Conservation (phyloP, 2,888 invertebrate species). For the Torymus auratus region DNA sequence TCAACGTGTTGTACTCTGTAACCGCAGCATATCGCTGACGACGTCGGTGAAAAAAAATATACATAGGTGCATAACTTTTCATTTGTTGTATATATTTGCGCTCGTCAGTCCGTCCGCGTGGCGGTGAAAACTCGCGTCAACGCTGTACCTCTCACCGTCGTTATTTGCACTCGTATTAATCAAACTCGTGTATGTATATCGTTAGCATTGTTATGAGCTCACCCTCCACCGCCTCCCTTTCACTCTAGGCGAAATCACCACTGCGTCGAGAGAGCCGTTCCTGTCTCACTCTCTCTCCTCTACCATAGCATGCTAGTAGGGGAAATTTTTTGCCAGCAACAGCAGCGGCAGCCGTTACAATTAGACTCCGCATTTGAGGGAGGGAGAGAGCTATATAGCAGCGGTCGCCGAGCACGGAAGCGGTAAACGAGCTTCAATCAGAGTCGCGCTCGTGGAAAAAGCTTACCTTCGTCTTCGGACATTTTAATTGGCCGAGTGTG, state of each 20-base stretch:
- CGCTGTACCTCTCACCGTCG: too few relatives aligned
- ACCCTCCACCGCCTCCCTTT: too few relatives aligned
- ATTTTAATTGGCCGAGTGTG: conserved; percentile 32
- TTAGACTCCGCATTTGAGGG: conserved; percentile 18
- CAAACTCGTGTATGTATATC: conserved; percentile 28
- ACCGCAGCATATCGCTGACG: neutral
- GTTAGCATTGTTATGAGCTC: conserved; percentile 29
- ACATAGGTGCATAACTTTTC: conserved; percentile 1
- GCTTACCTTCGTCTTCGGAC: conserved; percentile 22
- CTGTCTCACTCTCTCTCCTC: too few relatives aligned
- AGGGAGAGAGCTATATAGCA: too few relatives aligned
- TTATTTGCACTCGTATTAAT: conserved; percentile 20
- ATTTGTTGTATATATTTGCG: conserved; percentile 12
- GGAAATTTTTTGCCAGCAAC: neutral
- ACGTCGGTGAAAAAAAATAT: neutral
- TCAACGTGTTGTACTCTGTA: neutral
- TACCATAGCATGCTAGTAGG: too few relatives aligned
- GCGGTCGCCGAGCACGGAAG: neutral
- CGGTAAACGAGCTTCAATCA: conserved; percentile 36
- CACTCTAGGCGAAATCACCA: neutral
- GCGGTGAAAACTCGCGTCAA: neutral
- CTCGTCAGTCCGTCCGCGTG: neutral
- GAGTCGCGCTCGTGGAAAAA: neutral
- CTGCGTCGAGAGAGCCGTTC: neutral
- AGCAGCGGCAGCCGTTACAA: neutral